Conservation (phyloP, 2,888 invertebrate species). For the Cephus rjabovi region DNA sequence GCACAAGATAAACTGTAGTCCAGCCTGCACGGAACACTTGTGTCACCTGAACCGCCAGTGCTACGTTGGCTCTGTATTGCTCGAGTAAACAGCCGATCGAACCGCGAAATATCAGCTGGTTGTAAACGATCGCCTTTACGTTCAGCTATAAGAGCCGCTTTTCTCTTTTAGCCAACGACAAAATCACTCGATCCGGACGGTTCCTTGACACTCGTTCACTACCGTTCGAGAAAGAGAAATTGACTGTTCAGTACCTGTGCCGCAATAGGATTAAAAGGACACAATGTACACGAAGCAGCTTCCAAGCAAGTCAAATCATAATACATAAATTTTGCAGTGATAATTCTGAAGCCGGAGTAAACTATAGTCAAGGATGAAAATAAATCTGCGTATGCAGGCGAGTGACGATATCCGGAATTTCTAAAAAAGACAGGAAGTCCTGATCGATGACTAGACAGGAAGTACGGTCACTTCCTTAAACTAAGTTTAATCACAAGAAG, state of each 20-base stretch:
- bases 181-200: background rate
- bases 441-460: background rate
- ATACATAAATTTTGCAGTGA: background rate
- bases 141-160: background rate
- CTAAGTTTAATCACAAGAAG: background rate
- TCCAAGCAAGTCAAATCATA: background rate
- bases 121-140: background rate
- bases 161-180: background rate
- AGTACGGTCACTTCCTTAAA: background rate
- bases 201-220: background rate
- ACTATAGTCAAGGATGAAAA: background rate
- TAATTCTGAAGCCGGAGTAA: background rate
- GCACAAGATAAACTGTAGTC: background rate
- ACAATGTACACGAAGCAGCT: too few species aligned
- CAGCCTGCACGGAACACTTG: background rate
- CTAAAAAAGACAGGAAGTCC: background rate
- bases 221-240: background rate
- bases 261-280: background rate
- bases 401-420: background rate
- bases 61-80: background rate
- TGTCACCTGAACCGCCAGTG: background rate
- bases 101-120: background rate
- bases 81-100: background rate
- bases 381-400: background rate
- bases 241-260: background rate